Conservation (phyloP, 2,888 invertebrate species). For the Malthinus seriepunctatus region DNA sequence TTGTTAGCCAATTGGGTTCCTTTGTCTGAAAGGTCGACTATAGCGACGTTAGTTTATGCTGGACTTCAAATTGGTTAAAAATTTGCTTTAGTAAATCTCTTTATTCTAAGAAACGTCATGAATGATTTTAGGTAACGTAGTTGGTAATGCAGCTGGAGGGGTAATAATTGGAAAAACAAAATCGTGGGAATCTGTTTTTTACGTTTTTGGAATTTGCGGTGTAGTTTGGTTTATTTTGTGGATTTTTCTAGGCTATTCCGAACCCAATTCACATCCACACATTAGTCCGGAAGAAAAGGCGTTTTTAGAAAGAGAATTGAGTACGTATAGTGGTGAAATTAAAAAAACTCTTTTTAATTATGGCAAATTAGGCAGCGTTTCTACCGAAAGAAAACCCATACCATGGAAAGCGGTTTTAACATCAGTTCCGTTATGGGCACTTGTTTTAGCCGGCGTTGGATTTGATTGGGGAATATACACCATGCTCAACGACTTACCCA, state of each 20-base stretch:
- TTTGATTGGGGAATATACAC: constrained; percentile 87
- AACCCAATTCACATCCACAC: constrained; percentile 74
- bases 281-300: constrained; percentile 72
- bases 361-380: neutral
- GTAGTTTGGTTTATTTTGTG: constrained; percentile 66
- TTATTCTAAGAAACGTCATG: no score
- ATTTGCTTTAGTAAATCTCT: neutral
- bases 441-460: constrained; percentile 75
- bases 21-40: constrained; percentile 27
- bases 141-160: constrained; percentile 55
- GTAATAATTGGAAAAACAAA: constrained; percentile 66
- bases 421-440: constrained; percentile 75
- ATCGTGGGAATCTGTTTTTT: constrained; percentile 79
- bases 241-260: constrained; percentile 54
- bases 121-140: neutral
- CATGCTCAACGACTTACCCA: constrained; percentile 68
- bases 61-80: constrained; percentile 19
- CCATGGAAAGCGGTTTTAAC: constrained; percentile 74
- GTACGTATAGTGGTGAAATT: constrained; percentile 42
- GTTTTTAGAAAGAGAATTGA: constrained; percentile 67
- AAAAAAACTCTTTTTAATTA: neutral
- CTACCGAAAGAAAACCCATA: constrained; percentile 51
- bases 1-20: constrained; percentile 35
- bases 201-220: constrained; percentile 76
- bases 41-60: constrained; percentile 31